phyloP scores from a whole-genome alignment of 2,797 vertebrate species.

The Paratrypauchen microcephalus region DNA sequence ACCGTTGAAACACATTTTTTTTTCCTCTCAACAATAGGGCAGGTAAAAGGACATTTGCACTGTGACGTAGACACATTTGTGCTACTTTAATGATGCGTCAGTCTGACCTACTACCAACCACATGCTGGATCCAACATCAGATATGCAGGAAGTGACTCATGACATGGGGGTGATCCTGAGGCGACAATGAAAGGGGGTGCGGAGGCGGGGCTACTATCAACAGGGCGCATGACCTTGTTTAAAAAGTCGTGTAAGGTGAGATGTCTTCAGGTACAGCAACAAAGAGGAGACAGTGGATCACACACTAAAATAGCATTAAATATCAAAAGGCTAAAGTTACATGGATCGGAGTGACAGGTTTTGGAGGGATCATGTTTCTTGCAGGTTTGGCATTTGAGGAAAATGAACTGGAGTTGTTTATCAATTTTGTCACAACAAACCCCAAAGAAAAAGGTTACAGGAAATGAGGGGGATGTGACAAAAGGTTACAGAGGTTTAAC shows the following conservation, averaged over 20 bases:
- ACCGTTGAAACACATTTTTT: too few relatives aligned
- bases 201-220: constrained; percentile 8
- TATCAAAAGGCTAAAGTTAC: not conserved
- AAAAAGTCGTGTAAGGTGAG: constrained; percentile 34
- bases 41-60: too few relatives aligned
- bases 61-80: constrained; percentile 1
- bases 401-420: not conserved
- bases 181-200: constrained; percentile 28
- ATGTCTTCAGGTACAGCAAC: constrained; percentile 13
- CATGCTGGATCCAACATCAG: constrained; percentile 51
- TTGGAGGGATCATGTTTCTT: not conserved
- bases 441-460: not conserved
- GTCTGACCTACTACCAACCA: constrained; percentile 45
- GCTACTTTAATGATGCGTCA: constrained; percentile 62
- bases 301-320: not conserved
- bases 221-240: constrained; percentile 38
- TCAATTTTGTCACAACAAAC: not conserved
- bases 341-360: not conserved
- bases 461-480: not conserved
- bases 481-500: not conserved
- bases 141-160: constrained; percentile 59
- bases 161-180: constrained; percentile 54
- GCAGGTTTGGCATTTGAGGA: not conserved
- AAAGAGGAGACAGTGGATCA: constrained; percentile 11
- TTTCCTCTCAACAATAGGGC: too few relatives aligned